Evolutionary conservation across 2,113 vertebrate species (phyloP), one percentile per base, ranked within the genome.

Genomic region (Gymnobelideus leadbeateri): DNA sequence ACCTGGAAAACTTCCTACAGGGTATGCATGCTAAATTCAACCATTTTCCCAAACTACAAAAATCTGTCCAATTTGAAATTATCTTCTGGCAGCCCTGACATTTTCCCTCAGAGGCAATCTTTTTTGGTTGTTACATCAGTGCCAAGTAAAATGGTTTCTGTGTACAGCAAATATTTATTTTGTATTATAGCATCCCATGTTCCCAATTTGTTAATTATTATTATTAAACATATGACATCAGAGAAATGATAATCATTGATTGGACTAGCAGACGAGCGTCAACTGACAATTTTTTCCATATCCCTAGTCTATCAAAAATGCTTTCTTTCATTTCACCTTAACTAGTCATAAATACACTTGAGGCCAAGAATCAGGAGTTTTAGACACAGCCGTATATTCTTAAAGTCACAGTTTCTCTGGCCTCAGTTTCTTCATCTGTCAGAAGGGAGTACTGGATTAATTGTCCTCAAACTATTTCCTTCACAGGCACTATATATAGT

Each of bases 321-420:
- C 43, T 94, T 92, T 91, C 89, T 91, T 93, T 91, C 21, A 61
- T 25, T 96, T 90, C n/a, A 90, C 51, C 53, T 92, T 93, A 52
- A 61, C 57, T 90, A 26, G 46, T 49, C 24, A 49, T 90, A 90
- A 28, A 46, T 50, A 90, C 89, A 37, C 1, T 3, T n/a, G 16
- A n/a, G 12, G 61, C 37, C 61, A 77, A 77, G 61, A 19, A 1
- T 61, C 57, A 14, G 12, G 28, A 26, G 28, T 11, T 61, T 61
- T 37, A 61, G 28, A n/a, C 14, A 77, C 16, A 77, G 3, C 14
- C 3, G 16, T 16, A 77, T 77, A 14, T 77, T 77, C 31, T 77
- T 77, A 37, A 77, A 77, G 37, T 77, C 31, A 37, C 61, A 68
- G 61, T 68, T 57, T 57, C 54, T 57, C 55, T 57, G 55, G 26